phyloP scores from a whole-genome alignment of 2,797 vertebrate genomes.

The Heliangelus exortis region DNA sequence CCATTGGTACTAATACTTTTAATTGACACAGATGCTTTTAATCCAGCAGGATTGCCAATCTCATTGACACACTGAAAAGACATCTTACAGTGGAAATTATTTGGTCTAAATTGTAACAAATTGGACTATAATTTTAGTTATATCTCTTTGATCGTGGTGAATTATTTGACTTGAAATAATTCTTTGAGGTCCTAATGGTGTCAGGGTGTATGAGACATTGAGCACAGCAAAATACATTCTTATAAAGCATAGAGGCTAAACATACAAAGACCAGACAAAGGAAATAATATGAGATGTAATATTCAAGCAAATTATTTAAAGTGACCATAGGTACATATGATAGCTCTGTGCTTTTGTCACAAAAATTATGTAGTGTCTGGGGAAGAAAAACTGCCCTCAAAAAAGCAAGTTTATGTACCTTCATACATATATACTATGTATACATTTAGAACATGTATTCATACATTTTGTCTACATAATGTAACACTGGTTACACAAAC shows the following conservation, averaged over 20 bases:
- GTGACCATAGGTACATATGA: not conserved
- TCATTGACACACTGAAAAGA: not conserved
- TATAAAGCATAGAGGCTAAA: not conserved
- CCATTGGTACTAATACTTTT: not conserved
- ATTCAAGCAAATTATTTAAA: not conserved
- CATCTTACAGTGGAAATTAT: not conserved
- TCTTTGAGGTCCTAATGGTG: not conserved
- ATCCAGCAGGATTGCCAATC: not conserved
- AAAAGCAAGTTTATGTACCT: not conserved
- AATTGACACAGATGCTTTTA: not conserved
- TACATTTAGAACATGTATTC: not conserved
- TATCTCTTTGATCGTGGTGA: not conserved
- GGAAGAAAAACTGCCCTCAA: not conserved
- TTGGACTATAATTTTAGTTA: not conserved
- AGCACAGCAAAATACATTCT: not conserved
- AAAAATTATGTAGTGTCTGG: not conserved
- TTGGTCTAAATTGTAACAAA: not conserved
- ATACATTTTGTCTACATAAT: not conserved
- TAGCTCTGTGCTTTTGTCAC: not conserved
- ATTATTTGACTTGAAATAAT: slow-evolving; percentile 13
- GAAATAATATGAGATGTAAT: not conserved
- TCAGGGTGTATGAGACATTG: not conserved
- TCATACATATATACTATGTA: not conserved
- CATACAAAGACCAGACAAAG: not conserved
- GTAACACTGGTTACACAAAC: not conserved